These are phyloP conservation scores for Meiosimyza platycephala DNA, from an alignment of 2,888 invertebrate genomes.

Conservation along the genomic window DNA sequence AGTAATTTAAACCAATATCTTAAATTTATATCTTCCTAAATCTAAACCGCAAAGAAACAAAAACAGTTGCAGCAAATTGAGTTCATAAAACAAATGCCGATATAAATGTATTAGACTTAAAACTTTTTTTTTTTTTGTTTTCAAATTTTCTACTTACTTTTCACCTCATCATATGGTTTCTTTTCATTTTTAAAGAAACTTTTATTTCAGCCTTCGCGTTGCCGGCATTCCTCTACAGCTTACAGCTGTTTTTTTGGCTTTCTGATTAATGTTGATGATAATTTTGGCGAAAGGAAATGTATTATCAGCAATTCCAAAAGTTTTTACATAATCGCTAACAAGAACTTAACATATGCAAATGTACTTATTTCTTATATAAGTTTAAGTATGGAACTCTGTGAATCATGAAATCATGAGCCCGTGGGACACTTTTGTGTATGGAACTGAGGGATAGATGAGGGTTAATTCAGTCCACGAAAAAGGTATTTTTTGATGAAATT, in stretches of 20 bases:
- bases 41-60: neutral
- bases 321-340: neutral
- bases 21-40: too few relatives aligned
- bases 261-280: slow-evolving; percentile 50
- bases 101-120: slow-evolving; percentile 39
- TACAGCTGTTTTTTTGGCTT: slow-evolving; percentile 36
- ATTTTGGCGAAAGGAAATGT: slow-evolving; percentile 41
- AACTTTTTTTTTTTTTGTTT: slow-evolving; percentile 39
- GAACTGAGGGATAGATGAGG: too few relatives aligned
- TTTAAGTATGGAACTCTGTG: too few relatives aligned
- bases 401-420: too few relatives aligned
- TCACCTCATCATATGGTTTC: slow-evolving; percentile 5
- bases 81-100: slow-evolving; percentile 47
- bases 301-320: neutral
- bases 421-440: too few relatives aligned
- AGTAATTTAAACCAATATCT: too few relatives aligned
- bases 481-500: too few relatives aligned
- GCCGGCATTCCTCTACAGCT: neutral
- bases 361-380: too few relatives aligned
- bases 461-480: too few relatives aligned
- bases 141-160: slow-evolving; percentile 23
- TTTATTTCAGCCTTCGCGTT: neutral
- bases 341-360: too few relatives aligned
- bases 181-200: neutral
- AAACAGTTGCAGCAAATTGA: slow-evolving; percentile 47